Base-by-base conservation (phyloP, 2,888 invertebrate genomes). In the Leptopterna dolabrata region DNA sequence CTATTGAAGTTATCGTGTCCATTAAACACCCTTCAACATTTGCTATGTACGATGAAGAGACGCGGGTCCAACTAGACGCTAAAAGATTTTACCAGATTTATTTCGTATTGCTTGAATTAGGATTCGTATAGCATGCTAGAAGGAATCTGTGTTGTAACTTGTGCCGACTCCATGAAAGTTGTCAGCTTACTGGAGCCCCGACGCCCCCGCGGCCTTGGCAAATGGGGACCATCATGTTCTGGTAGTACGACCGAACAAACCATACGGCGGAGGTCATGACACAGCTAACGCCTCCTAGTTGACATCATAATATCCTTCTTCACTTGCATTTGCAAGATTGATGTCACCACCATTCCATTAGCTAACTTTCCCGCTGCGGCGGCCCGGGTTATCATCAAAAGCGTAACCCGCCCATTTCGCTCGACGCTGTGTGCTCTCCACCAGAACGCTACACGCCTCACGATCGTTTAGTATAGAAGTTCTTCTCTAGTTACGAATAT, bases 301-400 rank as follows among this genome's bases (percentile, higher is more conserved):
- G 30, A 41, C 41, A 41, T 36, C 41, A 73, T 73, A 41, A 36
- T 73, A 36, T 41, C 73, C 41, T 41, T 41, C 16, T 30, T 19
- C 73, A 41, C 73, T 30, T 41, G 41, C 36, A 73, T 73, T 73
- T 73, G 73, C 73, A 73, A 73, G 73, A 73, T 73, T 73, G 73
- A 73, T 73, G 73, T 73, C 73, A 73, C 73, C 73, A 73, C 73
- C 36, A 73, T 73, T 73, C 73, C 73, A 73, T 73, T 73, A 73
- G 73, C 36, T 19, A 73, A 73, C 73, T 73, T 73, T 30, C 73
- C 36, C 36, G 36, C 73, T 19, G 16, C 36, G 73, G 63, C 63
- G 11, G 63, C 27, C n/a, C 73, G 73, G 73, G 71, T 30, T 71
- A 30, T 71, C 71, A 30, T 71, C 71, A 71, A 71, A 71, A 63